These are phyloP conservation scores for Paralichthys olivaceus DNA, from an alignment of 2,113 vertebrate genomes.

Conservation along the genomic window DNA sequence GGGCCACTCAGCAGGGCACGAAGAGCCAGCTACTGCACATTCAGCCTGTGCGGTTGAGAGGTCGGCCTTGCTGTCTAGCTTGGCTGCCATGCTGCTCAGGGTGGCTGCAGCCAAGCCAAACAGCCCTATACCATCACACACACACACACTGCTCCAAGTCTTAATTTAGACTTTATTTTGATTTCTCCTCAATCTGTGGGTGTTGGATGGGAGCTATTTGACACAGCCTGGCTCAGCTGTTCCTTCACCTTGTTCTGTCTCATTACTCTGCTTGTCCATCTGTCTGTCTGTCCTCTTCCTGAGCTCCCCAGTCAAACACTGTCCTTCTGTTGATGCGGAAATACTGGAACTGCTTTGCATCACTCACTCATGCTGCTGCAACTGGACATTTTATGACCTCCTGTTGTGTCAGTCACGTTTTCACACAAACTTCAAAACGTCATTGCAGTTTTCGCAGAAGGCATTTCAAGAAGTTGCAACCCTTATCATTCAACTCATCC, in stretches of 20 bases:
- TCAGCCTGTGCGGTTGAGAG: conserved; percentile 61
- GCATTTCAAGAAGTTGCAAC: too few species aligned
- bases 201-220: conserved; percentile 59
- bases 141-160: conserved; percentile 36
- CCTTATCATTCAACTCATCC: too few species aligned
- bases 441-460: too few species aligned
- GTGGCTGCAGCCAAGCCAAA: conserved; percentile 68
- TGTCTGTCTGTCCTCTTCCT: conserved; percentile 4
- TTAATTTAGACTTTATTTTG: conserved; percentile 70
- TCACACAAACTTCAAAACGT: too few species aligned
- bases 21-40: conserved; percentile 49
- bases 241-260: conserved; percentile 61
- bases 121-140: conserved; percentile 41
- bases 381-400: not conserved
- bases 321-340: conserved; percentile 38
- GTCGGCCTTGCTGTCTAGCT: conserved; percentile 49
- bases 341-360: conserved; percentile 4
- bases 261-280: conserved; percentile 36
- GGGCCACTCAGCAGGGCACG: conserved; percentile 47
- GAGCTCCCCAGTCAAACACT: not conserved
- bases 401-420: not conserved
- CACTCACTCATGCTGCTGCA: not conserved
- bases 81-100: conserved; percentile 45
- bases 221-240: conserved; percentile 51
- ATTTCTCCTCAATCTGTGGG: conserved; percentile 62